Percentiles rank a stretch among this genome's conserved stretches.
Conservation (phyloP, 2,888 invertebrate species). For the Adelphocoris suturalis region DNA sequence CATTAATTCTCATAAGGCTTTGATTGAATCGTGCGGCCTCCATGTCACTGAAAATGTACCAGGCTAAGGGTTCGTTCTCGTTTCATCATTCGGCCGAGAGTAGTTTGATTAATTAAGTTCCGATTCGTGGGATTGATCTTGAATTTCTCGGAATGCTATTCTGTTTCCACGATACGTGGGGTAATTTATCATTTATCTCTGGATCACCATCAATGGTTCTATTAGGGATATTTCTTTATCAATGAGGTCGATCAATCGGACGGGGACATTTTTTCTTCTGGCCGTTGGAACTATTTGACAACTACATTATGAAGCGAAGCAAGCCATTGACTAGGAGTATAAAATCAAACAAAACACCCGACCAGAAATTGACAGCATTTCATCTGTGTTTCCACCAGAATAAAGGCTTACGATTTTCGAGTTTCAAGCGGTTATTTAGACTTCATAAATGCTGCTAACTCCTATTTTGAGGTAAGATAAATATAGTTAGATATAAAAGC, state of each 20-base stretch:
- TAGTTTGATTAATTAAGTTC: slow-evolving; percentile 27
- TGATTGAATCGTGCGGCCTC: slow-evolving; percentile 30
- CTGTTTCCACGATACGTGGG: background rate
- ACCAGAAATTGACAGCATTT: too few species aligned
- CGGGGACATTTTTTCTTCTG: background rate
- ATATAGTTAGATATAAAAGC: too few species aligned
- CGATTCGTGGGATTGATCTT: background rate
- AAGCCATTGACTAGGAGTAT: too few species aligned
- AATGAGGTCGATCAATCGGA: background rate
- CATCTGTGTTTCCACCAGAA: too few species aligned
- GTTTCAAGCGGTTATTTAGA: too few species aligned
- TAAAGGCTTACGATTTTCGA: too few species aligned
- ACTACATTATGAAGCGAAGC: too few species aligned
- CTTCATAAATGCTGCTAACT: too few species aligned
- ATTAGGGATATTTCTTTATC: background rate
- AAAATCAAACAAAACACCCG: too few species aligned
- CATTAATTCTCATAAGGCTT: slow-evolving; percentile 39
- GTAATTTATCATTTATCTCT: background rate
- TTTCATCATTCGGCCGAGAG: background rate
- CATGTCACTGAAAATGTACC: slow-evolving; percentile 23
- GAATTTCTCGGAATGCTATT: background rate
- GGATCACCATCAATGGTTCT: background rate
- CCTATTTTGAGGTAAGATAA: too few species aligned
- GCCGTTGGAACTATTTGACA: too few species aligned
- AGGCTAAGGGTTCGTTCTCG: slow-evolving; percentile 18